A percentile compares a stretch with the other conserved stretches of the same genome.
These are phyloP conservation scores for Masticophis lateralis DNA, from an alignment of 2,797 vertebrate species.

Conservation along the genomic window DNA sequence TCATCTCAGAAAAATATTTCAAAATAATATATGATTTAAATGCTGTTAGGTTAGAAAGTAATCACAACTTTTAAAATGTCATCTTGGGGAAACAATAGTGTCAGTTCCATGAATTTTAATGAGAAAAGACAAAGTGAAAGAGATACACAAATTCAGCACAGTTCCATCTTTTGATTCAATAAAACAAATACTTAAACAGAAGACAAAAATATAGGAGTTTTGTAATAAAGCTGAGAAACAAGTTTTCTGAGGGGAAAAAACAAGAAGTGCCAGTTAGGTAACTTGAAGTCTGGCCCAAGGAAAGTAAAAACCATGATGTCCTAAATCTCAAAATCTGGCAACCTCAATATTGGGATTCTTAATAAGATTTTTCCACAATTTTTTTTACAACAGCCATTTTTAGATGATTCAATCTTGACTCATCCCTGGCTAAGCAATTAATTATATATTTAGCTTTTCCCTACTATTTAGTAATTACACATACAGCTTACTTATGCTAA, in stretches of 20 bases:
- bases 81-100: background rate
- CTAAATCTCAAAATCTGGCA: background rate
- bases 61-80: slow-evolving; percentile 1
- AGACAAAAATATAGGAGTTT: background rate
- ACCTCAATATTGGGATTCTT: background rate
- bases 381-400: background rate
- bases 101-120: slow-evolving; percentile 4
- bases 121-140: background rate
- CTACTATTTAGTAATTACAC: background rate
- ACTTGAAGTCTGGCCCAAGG: background rate
- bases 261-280: background rate
- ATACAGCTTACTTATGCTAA: background rate
- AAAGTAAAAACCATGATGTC: background rate
- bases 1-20: background rate
- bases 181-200: background rate
- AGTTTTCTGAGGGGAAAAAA: background rate
- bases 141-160: background rate
- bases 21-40: background rate
- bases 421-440: background rate
- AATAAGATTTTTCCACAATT: background rate
- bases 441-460: background rate
- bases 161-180: slow-evolving; percentile 3
- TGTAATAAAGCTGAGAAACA: background rate
- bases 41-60: background rate
- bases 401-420: background rate